These are phyloP conservation scores for Sanderia malayensis DNA, from an alignment of 30 jellyfish, hydroid and myxozoan genomes.

Conservation along the genomic window DNA sequence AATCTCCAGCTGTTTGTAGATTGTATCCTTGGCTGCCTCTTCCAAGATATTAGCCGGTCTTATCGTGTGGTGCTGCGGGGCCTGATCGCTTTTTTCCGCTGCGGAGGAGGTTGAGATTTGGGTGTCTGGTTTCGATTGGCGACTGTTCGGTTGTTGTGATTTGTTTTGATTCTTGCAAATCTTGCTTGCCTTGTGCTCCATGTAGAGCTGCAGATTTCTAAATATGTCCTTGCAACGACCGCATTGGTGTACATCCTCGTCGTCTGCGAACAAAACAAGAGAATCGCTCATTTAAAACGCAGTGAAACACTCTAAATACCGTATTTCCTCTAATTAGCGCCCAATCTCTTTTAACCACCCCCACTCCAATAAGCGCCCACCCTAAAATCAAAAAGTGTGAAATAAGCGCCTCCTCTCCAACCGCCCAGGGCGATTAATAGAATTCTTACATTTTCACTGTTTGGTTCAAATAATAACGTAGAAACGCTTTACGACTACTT, in stretches of 20 bases:
- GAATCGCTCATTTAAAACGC: too few relatives aligned
- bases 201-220: conserved; percentile 65
- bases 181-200: conserved; percentile 80
- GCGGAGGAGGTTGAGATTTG: background rate
- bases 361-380: too few relatives aligned
- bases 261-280: too few relatives aligned
- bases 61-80: conserved; percentile 1
- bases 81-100: background rate
- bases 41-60: conserved; percentile 73
- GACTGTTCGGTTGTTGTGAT: conserved; percentile 27
- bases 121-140: conserved; percentile 2
- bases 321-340: too few relatives aligned
- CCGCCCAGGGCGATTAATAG: too few relatives aligned
- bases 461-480: too few relatives aligned
- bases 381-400: too few relatives aligned
- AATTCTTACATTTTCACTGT: too few relatives aligned
- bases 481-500: too few relatives aligned
- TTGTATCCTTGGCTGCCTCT: conserved; percentile 91
- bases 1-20: conserved; percentile 61
- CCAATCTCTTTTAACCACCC: too few relatives aligned
- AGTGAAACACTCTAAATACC: too few relatives aligned
- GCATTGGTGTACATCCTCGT: conserved; percentile 94
- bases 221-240: conserved; percentile 92
- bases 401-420: too few relatives aligned
- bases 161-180: conserved; percentile 57